Percentiles rank a stretch among this genome's conserved stretches.
These are phyloP conservation scores for Porites lobata DNA, from an alignment of 92 coral and sea anemone genomes.

Conservation along the genomic window DNA sequence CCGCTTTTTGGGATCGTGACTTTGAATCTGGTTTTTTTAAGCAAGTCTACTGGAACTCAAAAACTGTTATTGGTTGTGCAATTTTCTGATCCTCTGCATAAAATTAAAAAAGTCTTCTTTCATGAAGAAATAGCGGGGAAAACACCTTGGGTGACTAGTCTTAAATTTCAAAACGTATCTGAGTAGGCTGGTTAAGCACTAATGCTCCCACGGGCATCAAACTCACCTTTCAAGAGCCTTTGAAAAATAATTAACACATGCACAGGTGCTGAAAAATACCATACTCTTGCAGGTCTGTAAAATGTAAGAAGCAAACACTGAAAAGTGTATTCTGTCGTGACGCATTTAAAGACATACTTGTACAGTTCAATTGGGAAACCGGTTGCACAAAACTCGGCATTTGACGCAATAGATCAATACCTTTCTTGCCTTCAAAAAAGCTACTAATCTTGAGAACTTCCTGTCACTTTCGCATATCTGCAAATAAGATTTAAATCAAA, in stretches of 20 bases:
- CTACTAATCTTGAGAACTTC: constrained; percentile 85
- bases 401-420: constrained; percentile 30
- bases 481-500: not conserved
- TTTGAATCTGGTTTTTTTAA: no score
- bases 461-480: constrained; percentile 87
- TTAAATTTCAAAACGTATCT: no score
- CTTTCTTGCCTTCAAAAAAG: constrained; percentile 83
- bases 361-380: no score
- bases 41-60: no score
- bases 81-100: no score
- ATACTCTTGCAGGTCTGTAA: constrained; percentile 84
- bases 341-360: not conserved
- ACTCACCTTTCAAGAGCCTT: constrained; percentile 87
- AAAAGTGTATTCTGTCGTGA: not conserved
- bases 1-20: no score
- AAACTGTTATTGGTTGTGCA: no score
- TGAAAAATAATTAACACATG: constrained; percentile 92
- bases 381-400: no score
- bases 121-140: no score
- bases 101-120: no score
- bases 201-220: not conserved
- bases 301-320: not conserved
- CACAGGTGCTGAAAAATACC: constrained; percentile 98
- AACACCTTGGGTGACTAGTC: no score
- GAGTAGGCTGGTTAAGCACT: no score